A percentile compares a stretch with the other conserved stretches of the same genome.
phyloP scores from a whole-genome alignment of 2,888 invertebrate genomes.

The Tetrapedia diversipes region DNA sequence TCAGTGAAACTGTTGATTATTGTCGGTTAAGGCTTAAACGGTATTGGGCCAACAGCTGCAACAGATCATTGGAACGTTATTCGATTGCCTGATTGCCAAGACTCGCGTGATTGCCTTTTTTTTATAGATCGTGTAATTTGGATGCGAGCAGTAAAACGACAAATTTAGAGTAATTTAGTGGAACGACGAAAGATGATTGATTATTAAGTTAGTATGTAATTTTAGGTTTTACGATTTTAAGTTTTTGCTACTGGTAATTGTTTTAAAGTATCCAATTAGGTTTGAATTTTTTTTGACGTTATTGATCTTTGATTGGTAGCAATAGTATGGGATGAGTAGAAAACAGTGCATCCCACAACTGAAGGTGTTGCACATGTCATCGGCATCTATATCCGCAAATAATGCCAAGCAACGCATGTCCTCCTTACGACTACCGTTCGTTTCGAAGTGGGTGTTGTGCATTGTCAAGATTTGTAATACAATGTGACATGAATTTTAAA shows the following conservation, averaged over 20 bases:
- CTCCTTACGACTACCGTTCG: slow-evolving; percentile 64
- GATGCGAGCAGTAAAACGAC: background rate
- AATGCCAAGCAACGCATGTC: slow-evolving; percentile 50
- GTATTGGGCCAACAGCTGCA: background rate
- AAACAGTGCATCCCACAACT: slow-evolving; percentile 42
- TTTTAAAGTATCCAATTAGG: too few relatives aligned
- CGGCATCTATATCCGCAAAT: slow-evolving; percentile 49
- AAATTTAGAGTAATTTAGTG: too few relatives aligned
- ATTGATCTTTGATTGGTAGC: too few relatives aligned
- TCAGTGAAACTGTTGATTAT: slow-evolving; percentile 34
- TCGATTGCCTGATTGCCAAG: background rate
- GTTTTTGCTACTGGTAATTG: too few relatives aligned
- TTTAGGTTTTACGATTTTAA: too few relatives aligned
- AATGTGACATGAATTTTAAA: slow-evolving; percentile 37
- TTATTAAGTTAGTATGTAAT: too few relatives aligned
- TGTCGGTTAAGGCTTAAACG: slow-evolving; percentile 1
- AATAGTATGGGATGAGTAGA: slow-evolving; percentile 4
- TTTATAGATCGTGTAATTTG: background rate
- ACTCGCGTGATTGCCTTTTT: background rate
- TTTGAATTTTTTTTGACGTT: too few relatives aligned
- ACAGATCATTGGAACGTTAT: slow-evolving; percentile 4
- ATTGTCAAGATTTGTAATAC: slow-evolving; percentile 37
- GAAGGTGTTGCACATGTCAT: slow-evolving; percentile 38
- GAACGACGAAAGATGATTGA: too few relatives aligned
- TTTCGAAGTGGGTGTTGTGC: slow-evolving; percentile 51